phyloP scores from a whole-genome alignment of 2,113 vertebrate species.

The Tragelaphus scriptus region DNA sequence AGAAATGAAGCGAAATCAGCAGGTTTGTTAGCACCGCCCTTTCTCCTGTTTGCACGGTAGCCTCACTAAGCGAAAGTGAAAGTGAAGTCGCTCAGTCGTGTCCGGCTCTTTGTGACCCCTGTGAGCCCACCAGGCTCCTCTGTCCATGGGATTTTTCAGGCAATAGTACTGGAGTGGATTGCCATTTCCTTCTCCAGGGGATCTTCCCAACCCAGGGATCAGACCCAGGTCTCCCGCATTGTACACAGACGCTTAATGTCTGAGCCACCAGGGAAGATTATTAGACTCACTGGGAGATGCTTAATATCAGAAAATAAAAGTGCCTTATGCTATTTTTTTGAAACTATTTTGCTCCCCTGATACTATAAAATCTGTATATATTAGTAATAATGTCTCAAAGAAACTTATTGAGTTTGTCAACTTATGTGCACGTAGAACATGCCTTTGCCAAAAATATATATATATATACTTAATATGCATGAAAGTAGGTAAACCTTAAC shows the following conservation, averaged over 20 bases:
- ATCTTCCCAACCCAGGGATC: too few species aligned
- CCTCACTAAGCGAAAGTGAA: too few species aligned
- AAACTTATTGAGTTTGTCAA: neutral
- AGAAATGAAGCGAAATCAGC: neutral
- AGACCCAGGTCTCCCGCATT: too few species aligned
- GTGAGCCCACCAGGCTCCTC: too few species aligned
- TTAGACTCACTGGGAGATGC: neutral
- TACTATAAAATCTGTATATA: neutral
- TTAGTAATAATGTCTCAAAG: neutral
- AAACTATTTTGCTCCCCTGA: neutral
- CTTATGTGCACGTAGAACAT: neutral
- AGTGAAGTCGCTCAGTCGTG: too few species aligned
- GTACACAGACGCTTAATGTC: too few species aligned
- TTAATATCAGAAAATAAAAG: neutral
- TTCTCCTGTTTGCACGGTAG: neutral
- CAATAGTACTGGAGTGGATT: too few species aligned
- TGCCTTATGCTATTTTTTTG: neutral
- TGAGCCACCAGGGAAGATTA: too few species aligned
- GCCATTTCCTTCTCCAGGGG: too few species aligned
- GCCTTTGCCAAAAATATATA: neutral
- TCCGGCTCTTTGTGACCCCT: too few species aligned
- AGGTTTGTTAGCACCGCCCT: fast-evolving
- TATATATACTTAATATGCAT: neutral
- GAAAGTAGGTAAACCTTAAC: neutral
- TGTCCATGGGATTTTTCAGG: too few species aligned